Base-by-base conservation (phyloP, 1,140 invertebrate species). In the Camponotus pennsylvanicus region DNA sequence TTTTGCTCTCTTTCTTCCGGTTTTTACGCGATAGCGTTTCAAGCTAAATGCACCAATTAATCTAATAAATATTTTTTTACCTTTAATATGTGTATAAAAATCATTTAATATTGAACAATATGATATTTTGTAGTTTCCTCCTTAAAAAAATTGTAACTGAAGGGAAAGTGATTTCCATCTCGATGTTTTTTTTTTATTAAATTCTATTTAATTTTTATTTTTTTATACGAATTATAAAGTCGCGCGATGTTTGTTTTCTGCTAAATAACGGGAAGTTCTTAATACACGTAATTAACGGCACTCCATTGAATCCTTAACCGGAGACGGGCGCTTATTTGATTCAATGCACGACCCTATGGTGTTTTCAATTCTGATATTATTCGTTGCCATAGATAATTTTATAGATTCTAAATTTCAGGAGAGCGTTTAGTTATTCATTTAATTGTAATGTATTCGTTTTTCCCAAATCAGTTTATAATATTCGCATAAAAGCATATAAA, bases 201-300 rank as follows among this genome's bases (percentile, higher is more conserved):
- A 11, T 7, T 75, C 34, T 27, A 9, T 15, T 52, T 5, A 52
- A 52, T 18, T 57, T 73, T 21, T 59, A 15, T 15, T 27, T 59
- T 75, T 75, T 42, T 7, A 11, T 75, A 55, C 13, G 27, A 73
- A 57, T 57, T 73, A n/a, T 57, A 34, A 73, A 73, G 21, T 3
- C 15, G 21, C 11, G 9, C 71, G 34, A 78, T 78, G 34, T 78
- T 66, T 78, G n/a, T 63, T 78, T 78, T 77, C 27, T n/a, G 27
- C 61, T 66, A 34, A 67, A 67, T 45, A 79, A 80, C 64, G 77
- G 77, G 77, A 70, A 55, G 77, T 9, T 69, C 21, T 80, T 70
- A 69, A 55, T 70, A 55, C 11, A 40, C 49, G n/a, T 80, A 80
- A 80, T 80, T 80, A 80, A 80, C 67, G 42, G 5, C 42, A 32